A percentile compares a stretch with the other conserved stretches of the same genome.
phyloP scores from a whole-genome alignment of 1,140 invertebrate species.

The Trissolcus basalis region DNA sequence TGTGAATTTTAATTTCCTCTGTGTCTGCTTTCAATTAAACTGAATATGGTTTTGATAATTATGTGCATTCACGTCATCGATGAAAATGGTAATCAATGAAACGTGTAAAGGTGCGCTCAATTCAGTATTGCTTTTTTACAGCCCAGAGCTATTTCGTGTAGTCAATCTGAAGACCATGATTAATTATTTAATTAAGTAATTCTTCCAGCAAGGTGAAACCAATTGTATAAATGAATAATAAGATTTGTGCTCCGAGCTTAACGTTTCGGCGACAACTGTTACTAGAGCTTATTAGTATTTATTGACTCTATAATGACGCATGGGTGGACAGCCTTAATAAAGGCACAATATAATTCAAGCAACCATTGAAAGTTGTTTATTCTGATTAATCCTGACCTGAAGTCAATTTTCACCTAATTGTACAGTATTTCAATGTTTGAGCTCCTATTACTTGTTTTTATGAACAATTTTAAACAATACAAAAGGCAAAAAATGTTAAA shows the following conservation, averaged over 20 bases:
- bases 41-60: not conserved
- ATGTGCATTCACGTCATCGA: not conserved
- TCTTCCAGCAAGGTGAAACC: not conserved
- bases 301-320: conserved; percentile 18
- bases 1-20: not conserved
- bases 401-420: conserved; percentile 22
- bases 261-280: conserved; percentile 9
- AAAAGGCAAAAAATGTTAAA: no score
- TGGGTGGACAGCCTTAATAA: conserved; percentile 4
- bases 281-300: conserved; percentile 22
- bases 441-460: no score
- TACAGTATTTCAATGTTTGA: no score
- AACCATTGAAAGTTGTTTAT: conserved; percentile 26
- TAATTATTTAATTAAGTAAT: not conserved
- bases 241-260: not conserved
- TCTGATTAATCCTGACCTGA: conserved; percentile 27
- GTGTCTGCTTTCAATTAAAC: not conserved
- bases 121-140: not conserved
- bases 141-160: not conserved
- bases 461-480: no score
- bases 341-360: conserved; percentile 21
- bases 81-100: conserved; percentile 2
- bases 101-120: not conserved
- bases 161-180: not conserved
- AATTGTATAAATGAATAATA: not conserved